These are phyloP conservation scores for Notamacropus eugenii DNA, from an alignment of 2,797 vertebrate species.

Conservation along the genomic window DNA sequence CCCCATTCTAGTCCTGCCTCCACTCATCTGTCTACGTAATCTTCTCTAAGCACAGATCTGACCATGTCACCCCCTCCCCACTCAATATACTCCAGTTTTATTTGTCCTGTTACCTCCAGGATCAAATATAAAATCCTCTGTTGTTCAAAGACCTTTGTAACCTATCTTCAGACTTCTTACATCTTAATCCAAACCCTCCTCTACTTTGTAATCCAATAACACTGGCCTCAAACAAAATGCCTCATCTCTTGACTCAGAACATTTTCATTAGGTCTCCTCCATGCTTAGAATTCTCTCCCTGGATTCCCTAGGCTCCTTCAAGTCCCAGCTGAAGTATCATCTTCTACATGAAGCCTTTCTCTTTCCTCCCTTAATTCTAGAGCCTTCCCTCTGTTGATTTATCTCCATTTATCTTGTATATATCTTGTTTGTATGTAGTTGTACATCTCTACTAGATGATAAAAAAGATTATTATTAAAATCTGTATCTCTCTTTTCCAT, in stretches of 20 bases:
- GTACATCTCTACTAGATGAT: background rate
- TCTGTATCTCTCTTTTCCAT: background rate
- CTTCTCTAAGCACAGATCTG: background rate
- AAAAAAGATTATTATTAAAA: background rate
- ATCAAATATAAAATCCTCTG: background rate
- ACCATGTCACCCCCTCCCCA: background rate
- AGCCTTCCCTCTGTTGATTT: background rate
- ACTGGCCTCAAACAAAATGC: background rate
- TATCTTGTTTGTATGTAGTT: background rate
- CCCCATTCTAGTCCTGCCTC: background rate
- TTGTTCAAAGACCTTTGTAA: background rate
- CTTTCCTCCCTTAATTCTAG: background rate
- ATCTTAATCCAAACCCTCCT: background rate
- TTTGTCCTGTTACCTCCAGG: background rate
- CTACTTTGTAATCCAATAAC: background rate
- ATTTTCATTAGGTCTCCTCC: background rate
- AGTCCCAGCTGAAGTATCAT: background rate
- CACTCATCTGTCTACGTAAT: background rate
- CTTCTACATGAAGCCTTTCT: background rate
- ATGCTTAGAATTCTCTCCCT: background rate
- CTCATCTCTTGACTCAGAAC: background rate
- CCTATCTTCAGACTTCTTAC: background rate
- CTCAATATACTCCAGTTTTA: background rate
- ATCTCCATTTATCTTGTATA: background rate
- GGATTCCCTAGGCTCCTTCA: background rate